A percentile compares a stretch with the other conserved stretches of the same genome.
Evolutionary conservation across 1,140 invertebrate genomes (phyloP).

Genomic region (Bombus waltoni): DNA sequence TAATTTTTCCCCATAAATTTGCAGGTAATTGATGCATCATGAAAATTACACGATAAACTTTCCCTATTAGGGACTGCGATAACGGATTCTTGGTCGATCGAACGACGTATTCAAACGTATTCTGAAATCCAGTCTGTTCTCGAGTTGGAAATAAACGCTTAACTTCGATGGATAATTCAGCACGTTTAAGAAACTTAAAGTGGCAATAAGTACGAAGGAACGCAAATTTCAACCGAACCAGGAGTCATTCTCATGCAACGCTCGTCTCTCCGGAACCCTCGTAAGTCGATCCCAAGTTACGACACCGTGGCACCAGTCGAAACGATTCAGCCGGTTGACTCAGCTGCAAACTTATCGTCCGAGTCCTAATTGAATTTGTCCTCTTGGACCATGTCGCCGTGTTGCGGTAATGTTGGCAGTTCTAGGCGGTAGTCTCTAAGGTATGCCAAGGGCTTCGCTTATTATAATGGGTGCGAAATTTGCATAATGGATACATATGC

Average conservation of each 20-base stretch:
- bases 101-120: not conserved
- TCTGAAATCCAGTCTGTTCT: not conserved
- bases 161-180: constrained; percentile 38
- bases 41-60: constrained; percentile 22
- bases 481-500: constrained; percentile 82
- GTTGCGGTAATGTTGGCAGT: constrained; percentile 78
- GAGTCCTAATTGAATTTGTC: constrained; percentile 79
- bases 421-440: constrained; percentile 72
- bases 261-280: constrained; percentile 49
- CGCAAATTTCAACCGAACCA: constrained; percentile 24
- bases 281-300: constrained; percentile 57
- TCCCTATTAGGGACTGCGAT: not conserved
- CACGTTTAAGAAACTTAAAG: constrained; percentile 56
- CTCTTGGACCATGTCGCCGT: constrained; percentile 73
- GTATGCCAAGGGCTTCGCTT: constrained; percentile 78
- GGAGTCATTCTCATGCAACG: constrained; percentile 52
- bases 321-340: constrained; percentile 67
- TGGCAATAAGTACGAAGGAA: constrained; percentile 46
- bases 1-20: constrained; percentile 53
- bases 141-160: constrained; percentile 23
- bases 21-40: constrained; percentile 32
- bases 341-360: constrained; percentile 72
- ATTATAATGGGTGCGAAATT: constrained; percentile 81
- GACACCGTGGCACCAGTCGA: constrained; percentile 32
- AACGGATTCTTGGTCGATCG: not conserved